These are phyloP conservation scores for Otus sunia DNA, from an alignment of 2,113 vertebrate species.

Conservation along the genomic window DNA sequence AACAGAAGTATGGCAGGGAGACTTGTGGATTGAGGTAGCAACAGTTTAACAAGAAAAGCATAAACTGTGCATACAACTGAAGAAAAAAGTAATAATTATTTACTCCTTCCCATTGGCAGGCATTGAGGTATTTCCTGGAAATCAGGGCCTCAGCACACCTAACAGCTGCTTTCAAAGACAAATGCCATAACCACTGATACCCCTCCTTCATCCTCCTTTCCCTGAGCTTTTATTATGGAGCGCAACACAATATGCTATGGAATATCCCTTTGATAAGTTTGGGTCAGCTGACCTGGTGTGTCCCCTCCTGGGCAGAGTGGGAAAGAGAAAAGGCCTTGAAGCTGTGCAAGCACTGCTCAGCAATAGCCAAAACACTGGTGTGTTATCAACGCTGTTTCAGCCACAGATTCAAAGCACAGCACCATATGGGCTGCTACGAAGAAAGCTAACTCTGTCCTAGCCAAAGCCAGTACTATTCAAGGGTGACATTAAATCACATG, in stretches of 20 bases:
- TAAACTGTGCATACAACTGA: not conserved
- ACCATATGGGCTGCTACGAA: not conserved
- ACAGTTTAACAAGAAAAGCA: not conserved
- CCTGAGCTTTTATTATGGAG: not conserved
- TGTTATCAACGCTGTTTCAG: not conserved
- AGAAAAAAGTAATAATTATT: not conserved
- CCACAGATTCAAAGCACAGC: not conserved
- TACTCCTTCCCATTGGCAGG: not conserved
- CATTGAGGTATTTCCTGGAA: not conserved
- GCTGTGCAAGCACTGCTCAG: not conserved
- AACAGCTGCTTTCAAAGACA: not conserved
- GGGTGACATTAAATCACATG: not conserved
- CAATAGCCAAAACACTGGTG: not conserved
- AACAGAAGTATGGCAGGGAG: not conserved
- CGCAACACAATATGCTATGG: too few relatives aligned
- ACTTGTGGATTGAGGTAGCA: not conserved
- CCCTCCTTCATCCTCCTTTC: not conserved
- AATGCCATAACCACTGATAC: not conserved
- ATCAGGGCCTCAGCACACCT: not conserved
- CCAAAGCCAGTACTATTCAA: not conserved
- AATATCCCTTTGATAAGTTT: not conserved
- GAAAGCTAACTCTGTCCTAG: not conserved
- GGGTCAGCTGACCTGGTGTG: not conserved
- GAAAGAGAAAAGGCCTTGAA: not conserved
- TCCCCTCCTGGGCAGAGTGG: not conserved